phyloP scores from a whole-genome alignment of 2,888 invertebrate genomes.

The Epirrhoe tristata region DNA sequence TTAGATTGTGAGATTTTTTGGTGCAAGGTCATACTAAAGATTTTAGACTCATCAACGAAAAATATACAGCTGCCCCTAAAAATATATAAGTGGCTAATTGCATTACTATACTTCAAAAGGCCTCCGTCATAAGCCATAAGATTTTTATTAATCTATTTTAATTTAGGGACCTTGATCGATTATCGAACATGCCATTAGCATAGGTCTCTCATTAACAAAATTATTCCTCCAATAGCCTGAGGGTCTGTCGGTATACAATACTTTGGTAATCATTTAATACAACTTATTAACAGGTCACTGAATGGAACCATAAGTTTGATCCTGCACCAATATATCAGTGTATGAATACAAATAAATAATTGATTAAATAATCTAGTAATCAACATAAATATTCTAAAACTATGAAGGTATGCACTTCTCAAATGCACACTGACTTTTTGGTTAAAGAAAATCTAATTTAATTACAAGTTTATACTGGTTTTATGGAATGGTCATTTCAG shows the following conservation, averaged over 20 bases:
- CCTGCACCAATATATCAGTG: neutral
- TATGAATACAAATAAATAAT: conserved; percentile 49
- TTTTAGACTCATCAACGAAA: neutral
- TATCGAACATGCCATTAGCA: no score
- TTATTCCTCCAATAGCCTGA: no score
- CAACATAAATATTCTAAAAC: conserved; percentile 62
- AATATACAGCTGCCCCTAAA: neutral
- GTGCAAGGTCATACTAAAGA: neutral
- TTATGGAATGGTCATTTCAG: conserved; percentile 33
- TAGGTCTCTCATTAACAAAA: no score
- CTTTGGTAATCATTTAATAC: neutral
- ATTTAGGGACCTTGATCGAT: no score
- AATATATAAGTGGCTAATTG: neutral
- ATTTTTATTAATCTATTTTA: no score
- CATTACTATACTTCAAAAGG: neutral
- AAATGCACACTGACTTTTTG: conserved; percentile 76
- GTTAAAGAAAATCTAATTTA: conserved; percentile 48
- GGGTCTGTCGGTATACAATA: no score
- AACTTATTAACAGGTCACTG: neutral
- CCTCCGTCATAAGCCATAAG: neutral
- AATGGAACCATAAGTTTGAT: neutral
- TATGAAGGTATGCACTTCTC: conserved; percentile 68
- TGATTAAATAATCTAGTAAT: conserved; percentile 52
- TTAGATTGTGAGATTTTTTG: neutral
- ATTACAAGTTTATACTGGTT: conserved; percentile 29